phyloP scores from a whole-genome alignment of 2,113 vertebrate species.

The Hyla sarda region DNA sequence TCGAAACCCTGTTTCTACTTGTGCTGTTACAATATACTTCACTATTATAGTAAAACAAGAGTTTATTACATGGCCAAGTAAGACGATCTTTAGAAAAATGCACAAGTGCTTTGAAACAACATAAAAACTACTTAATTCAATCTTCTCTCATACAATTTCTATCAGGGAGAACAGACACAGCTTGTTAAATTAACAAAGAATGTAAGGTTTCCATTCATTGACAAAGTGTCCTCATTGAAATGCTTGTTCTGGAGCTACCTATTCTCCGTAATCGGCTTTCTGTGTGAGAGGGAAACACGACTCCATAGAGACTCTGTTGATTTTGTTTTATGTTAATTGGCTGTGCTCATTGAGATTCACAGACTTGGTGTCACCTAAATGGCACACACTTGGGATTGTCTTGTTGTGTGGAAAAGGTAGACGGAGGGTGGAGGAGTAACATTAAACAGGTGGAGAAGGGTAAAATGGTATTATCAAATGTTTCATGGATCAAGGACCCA shows the following conservation, averaged over 20 bases:
- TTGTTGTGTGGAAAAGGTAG: constrained; percentile 85
- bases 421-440: constrained; percentile 85
- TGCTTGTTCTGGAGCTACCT: constrained; percentile 85
- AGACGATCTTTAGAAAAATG: constrained; percentile 86
- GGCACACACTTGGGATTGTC: constrained; percentile 86
- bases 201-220: constrained; percentile 91
- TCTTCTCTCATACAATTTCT: constrained; percentile 81
- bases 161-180: constrained; percentile 91
- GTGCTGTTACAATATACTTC: constrained; percentile 74
- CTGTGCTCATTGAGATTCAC: constrained; percentile 81
- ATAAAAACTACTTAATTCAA: constrained; percentile 92
- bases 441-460: constrained; percentile 83
- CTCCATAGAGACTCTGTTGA: constrained; percentile 78
- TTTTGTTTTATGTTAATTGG: constrained; percentile 87
- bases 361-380: constrained; percentile 88
- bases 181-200: constrained; percentile 98
- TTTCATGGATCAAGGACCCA: constrained; percentile 76
- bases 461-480: constrained; percentile 81
- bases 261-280: constrained; percentile 87
- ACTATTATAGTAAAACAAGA: constrained; percentile 82
- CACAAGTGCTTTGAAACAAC: constrained; percentile 85
- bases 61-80: constrained; percentile 85
- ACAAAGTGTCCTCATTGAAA: constrained; percentile 97
- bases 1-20: constrained; percentile 70
- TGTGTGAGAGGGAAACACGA: constrained; percentile 84